These are phyloP conservation scores for Argyra leucocephala DNA, from an alignment of 2,888 invertebrate genomes.

Conservation along the genomic window DNA sequence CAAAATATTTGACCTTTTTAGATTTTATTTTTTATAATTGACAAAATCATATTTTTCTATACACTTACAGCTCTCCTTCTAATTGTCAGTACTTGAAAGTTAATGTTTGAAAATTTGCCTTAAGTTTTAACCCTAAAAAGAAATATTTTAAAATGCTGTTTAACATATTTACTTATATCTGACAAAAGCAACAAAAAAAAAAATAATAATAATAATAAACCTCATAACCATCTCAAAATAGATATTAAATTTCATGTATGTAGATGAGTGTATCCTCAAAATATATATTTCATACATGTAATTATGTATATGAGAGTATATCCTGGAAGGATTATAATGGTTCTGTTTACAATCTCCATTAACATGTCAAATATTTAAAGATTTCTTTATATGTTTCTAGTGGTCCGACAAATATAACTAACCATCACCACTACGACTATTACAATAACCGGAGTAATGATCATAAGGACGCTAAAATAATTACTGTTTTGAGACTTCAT, in stretches of 20 bases:
- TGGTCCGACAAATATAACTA: background rate
- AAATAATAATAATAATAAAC: background rate
- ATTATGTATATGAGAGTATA: background rate
- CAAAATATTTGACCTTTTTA: background rate
- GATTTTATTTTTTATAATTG: background rate
- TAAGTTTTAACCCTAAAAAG: too few relatives aligned
- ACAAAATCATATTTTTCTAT: background rate
- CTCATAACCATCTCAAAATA: background rate
- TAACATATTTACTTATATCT: background rate
- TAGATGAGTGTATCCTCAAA: background rate
- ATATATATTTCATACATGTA: background rate
- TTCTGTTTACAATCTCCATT: background rate
- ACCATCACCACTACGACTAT: background rate
- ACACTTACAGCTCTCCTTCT: background rate
- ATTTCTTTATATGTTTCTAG: background rate
- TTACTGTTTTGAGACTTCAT: background rate
- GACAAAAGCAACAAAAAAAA: background rate
- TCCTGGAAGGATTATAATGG: background rate
- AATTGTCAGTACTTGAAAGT: too few relatives aligned
- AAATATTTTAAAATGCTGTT: background rate
- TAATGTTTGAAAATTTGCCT: too few relatives aligned
- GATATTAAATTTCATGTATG: background rate
- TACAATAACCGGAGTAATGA: background rate
- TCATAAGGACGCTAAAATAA: background rate
- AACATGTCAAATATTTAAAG: background rate